A percentile compares a stretch with the other conserved stretches of the same genome.
phyloP scores from a whole-genome alignment of 1,140 invertebrate species.

The Macrobrachium nipponense region DNA sequence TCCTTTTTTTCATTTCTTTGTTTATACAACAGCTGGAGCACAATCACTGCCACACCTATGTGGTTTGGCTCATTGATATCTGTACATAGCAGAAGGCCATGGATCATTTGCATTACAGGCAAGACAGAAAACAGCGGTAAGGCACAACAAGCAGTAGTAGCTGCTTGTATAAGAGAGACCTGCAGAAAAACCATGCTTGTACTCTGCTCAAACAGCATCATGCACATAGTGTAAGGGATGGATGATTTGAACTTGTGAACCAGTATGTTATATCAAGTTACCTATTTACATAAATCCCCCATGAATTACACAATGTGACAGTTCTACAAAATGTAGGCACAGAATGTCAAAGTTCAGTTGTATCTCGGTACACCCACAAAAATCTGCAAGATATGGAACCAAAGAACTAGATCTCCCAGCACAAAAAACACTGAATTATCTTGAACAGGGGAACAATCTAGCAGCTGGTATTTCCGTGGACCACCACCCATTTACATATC shows the following conservation, averaged over 20 bases:
- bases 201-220: slow-evolving; percentile 37
- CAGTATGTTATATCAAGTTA: slow-evolving; percentile 13
- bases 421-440: no score
- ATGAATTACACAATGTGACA: background rate
- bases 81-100: slow-evolving; percentile 26
- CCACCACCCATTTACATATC: no score
- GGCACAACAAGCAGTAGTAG: slow-evolving; percentile 43
- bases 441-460: no score
- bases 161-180: slow-evolving; percentile 45
- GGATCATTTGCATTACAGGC: slow-evolving; percentile 22
- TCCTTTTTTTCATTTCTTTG: slow-evolving; percentile 2
- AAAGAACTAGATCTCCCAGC: no score
- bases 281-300: slow-evolving; percentile 23
- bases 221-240: slow-evolving; percentile 43
- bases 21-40: background rate
- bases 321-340: slow-evolving; percentile 26
- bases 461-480: no score
- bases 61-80: slow-evolving; percentile 4
- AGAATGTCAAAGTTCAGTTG: slow-evolving; percentile 14
- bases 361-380: background rate
- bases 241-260: slow-evolving; percentile 46
- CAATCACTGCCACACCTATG: background rate
- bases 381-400: no score
- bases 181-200: slow-evolving; percentile 36
- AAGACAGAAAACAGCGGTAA: slow-evolving; percentile 49